Conservation (phyloP, 2,113 vertebrate genomes). For the Daboia siamensis region DNA sequence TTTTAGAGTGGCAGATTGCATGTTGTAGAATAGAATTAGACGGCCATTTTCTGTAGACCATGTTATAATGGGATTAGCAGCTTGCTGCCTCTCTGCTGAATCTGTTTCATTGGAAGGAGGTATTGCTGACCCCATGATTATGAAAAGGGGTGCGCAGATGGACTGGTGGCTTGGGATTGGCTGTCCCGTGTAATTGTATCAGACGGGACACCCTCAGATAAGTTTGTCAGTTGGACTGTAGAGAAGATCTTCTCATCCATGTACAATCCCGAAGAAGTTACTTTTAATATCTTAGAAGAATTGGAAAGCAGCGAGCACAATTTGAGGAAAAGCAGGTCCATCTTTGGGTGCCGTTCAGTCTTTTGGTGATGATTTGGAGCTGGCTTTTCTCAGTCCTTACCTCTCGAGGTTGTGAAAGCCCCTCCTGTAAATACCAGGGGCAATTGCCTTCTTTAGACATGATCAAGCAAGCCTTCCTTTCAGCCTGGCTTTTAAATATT, state of each 20-base stretch:
- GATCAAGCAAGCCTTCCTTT: not conserved
- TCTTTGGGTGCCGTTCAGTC: not conserved
- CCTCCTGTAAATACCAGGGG: not conserved
- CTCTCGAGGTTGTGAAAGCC: not conserved
- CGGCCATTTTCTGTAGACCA: not conserved
- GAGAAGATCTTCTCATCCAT: not conserved
- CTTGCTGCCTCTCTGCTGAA: not conserved
- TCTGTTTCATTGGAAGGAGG: not conserved
- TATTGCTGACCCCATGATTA: no score
- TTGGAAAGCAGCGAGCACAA: not conserved
- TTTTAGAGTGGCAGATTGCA: not conserved
- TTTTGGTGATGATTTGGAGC: not conserved
- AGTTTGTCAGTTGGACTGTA: not conserved
- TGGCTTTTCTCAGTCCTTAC: not conserved
- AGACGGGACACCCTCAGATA: not conserved
- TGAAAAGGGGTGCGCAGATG: not conserved
- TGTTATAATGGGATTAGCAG: not conserved
- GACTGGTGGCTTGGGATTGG: not conserved
- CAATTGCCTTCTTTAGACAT: not conserved
- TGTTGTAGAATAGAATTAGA: not conserved
- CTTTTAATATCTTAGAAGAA: not conserved
- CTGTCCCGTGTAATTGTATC: not conserved
- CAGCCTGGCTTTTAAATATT: not conserved
- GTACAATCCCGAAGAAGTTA: not conserved
- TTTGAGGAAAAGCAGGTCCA: not conserved